Base-by-base conservation (phyloP, 2,113 vertebrate species). In the Trichechus manatus region DNA sequence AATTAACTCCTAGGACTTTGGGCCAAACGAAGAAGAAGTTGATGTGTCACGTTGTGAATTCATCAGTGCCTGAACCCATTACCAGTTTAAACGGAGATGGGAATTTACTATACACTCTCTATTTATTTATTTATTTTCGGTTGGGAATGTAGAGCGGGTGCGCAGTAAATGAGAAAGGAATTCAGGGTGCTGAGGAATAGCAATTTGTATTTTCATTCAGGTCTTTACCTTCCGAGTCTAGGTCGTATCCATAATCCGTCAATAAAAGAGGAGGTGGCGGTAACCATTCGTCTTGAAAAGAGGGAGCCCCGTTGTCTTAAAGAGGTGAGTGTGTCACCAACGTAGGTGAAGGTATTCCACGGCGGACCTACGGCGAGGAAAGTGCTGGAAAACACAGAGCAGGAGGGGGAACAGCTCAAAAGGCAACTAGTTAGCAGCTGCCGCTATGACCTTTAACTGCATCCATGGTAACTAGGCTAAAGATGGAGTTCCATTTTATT, bases 381-480 rank as follows among this genome's bases (percentile, higher is more conserved):
- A 97, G 97, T 98, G 97, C 97, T 98, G 36, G 94, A 97, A 98
- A 97, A 97, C 80, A 97, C 94, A 89, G 96, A 97, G 97, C 97
- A 96, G 98, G 95, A 97, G 96, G 97, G 97, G 97, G 98, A 98
- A 98, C 98, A 98, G 98, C 99, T 99, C 99, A 99, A 98, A 99
- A 98, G 98, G 99, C 99, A 99, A 99, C 98, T 99, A 99, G 99
- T 99, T 99, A 99, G 99, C 99, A 99, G 99, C 98, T 99, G 98
- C 98, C 98, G 99, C 99, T 98, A 98, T 99, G 99, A 99, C 99
- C 99, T 99, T 99, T 99, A 99, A 99, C 99, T 99, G 99, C 99
- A 99, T 99, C 99, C 98, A 98, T 99, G 99, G 99, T 98, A 99
- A 99, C 99, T 98, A 97, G 98, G 98, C 99, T 98, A 98, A 99